Evolutionary conservation across 2,113 vertebrate genomes (phyloP).

Genomic region (Anhinga rufa): DNA sequence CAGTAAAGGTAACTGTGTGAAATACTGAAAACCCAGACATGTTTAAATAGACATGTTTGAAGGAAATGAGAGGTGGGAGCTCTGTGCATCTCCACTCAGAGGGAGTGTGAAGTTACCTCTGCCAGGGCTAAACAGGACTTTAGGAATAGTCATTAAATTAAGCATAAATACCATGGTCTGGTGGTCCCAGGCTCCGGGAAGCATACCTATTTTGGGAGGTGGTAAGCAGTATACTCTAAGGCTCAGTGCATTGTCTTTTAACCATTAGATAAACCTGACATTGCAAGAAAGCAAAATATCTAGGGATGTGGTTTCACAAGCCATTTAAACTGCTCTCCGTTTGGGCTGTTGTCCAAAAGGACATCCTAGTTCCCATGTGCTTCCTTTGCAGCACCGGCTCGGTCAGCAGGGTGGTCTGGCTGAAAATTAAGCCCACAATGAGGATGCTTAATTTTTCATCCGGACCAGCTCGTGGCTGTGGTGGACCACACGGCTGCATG

Average conservation of each 20-base stretch:
- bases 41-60: not conserved
- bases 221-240: not conserved
- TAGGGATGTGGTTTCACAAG: slow-evolving; percentile 1
- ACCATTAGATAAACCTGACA: not conserved
- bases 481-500: too few relatives aligned
- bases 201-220: not conserved
- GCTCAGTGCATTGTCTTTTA: not conserved
- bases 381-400: not conserved
- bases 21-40: not conserved
- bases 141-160: not conserved
- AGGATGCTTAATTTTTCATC: too few relatives aligned
- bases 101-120: not conserved
- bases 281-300: not conserved
- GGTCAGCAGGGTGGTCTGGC: not conserved
- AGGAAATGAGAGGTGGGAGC: not conserved
- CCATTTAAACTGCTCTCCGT: not conserved
- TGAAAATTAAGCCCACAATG: not conserved
- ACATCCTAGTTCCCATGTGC: not conserved
- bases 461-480: too few relatives aligned
- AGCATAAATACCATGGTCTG: not conserved
- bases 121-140: not conserved
- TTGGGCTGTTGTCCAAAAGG: not conserved
- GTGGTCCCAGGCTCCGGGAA: not conserved
- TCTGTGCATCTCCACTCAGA: not conserved
- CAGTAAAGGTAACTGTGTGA: not conserved